Evolutionary conservation across 2,113 vertebrate genomes (phyloP), one percentile per base, ranked within the genome.

Genomic region (Labrus mixtus): DNA sequence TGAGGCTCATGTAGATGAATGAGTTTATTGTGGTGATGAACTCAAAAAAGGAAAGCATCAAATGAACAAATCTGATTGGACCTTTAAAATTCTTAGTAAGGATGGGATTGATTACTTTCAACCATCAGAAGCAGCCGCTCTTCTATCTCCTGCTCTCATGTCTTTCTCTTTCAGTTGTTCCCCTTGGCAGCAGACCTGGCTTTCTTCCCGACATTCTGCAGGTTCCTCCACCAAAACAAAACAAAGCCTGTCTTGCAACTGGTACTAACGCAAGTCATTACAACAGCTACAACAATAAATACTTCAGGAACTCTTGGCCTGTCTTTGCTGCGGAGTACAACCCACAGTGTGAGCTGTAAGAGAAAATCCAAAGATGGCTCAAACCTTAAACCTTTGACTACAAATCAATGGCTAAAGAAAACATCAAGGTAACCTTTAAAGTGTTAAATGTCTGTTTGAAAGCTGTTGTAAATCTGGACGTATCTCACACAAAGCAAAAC

Each of bases 311-410:
- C 73, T 3, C 62, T 57, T 66, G 70, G 48, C 57, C 63, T 62
- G 39, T 53, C 45, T 64, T 43, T 57, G 58, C 65, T 11, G 8
- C 23, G 12, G 5, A 70, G 19, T 36, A 37, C 12, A 73, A 45
- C 54, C 36, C 63, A 70, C 68, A 22, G 3, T 16, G 41, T 8
- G 29, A 17, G 56, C 55, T 15, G n/a, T n/a, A 36, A 75, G 79
- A 84, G 59, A 48, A 79, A 62, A 85, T 39, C 68, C 86, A 84
- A 77, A 62, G 63, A 56, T 11, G 41, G 67, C 37, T 65, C 48
- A 25, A 60, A 65, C 66, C 17, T 33, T 16, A 67, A 64, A 36
- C 45, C 54, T 2, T n/a, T 23, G 68, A 46, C 68, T 41, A 50
- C 72, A 87, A 81, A 68, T 83, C 68, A 70, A 33, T 62, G 43